phyloP scores from a whole-genome alignment of 2,797 vertebrate species.

The Macrochelys suwanniensis region DNA sequence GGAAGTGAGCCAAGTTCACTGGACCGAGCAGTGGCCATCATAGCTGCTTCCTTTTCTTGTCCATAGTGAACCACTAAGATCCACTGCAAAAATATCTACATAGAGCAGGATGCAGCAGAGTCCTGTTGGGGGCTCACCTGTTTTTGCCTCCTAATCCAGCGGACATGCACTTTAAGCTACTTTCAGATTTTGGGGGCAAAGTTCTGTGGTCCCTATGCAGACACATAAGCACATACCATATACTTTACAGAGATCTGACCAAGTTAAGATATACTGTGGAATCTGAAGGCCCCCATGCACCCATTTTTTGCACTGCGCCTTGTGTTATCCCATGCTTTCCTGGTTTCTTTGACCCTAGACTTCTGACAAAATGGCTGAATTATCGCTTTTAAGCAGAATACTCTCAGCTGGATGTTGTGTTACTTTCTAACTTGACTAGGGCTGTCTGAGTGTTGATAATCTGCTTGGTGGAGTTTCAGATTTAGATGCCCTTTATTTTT shows the following conservation, averaged over 20 bases:
- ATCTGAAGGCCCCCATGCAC: neutral
- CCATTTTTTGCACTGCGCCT: neutral
- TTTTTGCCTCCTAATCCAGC: neutral
- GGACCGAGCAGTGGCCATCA: neutral
- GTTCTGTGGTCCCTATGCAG: neutral
- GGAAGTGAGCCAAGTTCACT: neutral
- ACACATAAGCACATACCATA: fast-evolving
- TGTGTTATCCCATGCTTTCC: neutral
- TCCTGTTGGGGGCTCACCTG: neutral
- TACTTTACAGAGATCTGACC: neutral
- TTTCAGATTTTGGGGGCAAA: neutral
- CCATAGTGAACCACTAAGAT: neutral
- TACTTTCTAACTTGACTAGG: neutral
- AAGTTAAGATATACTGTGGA: neutral
- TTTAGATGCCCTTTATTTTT: neutral
- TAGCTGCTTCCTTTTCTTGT: neutral
- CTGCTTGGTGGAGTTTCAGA: neutral
- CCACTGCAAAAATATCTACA: neutral
- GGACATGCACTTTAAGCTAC: neutral
- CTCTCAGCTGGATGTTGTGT: fast-evolving
- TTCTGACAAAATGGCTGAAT: neutral
- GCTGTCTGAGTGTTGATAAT: fast-evolving
- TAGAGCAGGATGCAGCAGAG: neutral
- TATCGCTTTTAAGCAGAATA: neutral
- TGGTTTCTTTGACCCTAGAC: neutral